These are phyloP conservation scores for Rhinolophus ferrumequinum DNA, from an alignment of 2,113 vertebrate species.

Conservation along the genomic window DNA sequence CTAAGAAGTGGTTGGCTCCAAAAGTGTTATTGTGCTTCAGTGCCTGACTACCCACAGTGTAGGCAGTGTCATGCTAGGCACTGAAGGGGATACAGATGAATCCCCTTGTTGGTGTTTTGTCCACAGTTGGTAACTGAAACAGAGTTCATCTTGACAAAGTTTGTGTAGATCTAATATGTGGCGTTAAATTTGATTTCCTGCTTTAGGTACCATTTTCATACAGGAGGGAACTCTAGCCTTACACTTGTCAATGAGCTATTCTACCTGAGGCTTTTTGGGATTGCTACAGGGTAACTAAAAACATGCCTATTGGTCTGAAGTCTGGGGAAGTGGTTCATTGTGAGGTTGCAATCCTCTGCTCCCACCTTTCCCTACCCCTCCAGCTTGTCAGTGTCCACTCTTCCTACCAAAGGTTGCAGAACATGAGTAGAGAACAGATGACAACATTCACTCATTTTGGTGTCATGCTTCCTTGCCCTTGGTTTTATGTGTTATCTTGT, in stretches of 20 bases:
- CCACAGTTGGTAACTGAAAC: neutral
- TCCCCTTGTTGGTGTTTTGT: neutral
- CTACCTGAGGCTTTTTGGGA: neutral
- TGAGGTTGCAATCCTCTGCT: neutral
- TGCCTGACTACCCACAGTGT: neutral
- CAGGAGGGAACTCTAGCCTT: neutral
- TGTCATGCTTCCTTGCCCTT: constrained; percentile 17
- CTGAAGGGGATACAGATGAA: neutral
- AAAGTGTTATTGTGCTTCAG: neutral
- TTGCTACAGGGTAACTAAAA: constrained; percentile 33
- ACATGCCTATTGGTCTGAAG: neutral
- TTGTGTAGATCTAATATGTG: neutral
- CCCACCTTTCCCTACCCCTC: neutral
- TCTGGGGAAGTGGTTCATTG: constrained; percentile 39
- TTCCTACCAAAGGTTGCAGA: constrained; percentile 34
- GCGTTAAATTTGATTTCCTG: neutral
- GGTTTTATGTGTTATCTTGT: constrained; percentile 25
- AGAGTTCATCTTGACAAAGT: constrained; percentile 26
- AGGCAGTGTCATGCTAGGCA: neutral
- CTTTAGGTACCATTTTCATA: constrained; percentile 27
- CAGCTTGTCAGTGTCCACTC: neutral
- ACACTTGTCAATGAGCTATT: neutral
- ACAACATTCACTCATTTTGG: neutral
- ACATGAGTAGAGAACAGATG: constrained; percentile 29
- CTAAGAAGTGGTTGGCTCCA: constrained; percentile 1